phyloP scores from a whole-genome alignment of 2,113 vertebrate species.

The Sterrhoptilus dennistouni region DNA sequence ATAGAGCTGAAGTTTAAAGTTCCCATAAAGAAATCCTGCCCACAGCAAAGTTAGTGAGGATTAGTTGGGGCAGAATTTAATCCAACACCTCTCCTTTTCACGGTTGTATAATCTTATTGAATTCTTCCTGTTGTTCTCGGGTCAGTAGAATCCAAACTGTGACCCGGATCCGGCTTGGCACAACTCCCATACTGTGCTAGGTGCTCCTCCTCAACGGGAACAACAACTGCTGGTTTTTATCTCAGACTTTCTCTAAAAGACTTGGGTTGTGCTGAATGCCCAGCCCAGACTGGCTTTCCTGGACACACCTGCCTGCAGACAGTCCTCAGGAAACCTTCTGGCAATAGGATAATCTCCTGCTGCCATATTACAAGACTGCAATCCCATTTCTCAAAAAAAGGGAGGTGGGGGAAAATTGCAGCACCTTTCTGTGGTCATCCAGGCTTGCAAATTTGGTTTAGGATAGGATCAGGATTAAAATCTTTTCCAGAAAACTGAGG shows the following conservation, averaged over 20 bases:
- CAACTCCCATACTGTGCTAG: neutral
- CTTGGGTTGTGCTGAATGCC: neutral
- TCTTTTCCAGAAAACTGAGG: neutral
- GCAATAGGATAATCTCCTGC: fast-evolving
- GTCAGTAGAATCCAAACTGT: neutral
- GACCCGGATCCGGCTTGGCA: neutral
- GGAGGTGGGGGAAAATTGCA: neutral
- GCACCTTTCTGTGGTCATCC: neutral
- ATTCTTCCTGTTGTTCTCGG: neutral
- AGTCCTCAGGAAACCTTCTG: neutral
- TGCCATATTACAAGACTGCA: neutral
- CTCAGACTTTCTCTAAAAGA: neutral
- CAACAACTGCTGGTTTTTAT: neutral
- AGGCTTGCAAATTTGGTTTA: neutral
- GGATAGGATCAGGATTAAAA: neutral
- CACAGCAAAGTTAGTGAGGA: neutral
- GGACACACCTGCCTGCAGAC: neutral
- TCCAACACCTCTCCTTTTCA: neutral
- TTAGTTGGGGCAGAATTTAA: neutral
- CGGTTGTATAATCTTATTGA: neutral
- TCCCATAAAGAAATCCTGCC: neutral
- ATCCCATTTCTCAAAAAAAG: neutral
- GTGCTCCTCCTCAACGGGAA: neutral
- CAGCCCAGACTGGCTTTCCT: neutral
- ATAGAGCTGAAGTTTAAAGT: slow-evolving; percentile 6